Evolutionary conservation across 2,113 vertebrate species (phyloP).

Genomic region (Python bivittatus): DNA sequence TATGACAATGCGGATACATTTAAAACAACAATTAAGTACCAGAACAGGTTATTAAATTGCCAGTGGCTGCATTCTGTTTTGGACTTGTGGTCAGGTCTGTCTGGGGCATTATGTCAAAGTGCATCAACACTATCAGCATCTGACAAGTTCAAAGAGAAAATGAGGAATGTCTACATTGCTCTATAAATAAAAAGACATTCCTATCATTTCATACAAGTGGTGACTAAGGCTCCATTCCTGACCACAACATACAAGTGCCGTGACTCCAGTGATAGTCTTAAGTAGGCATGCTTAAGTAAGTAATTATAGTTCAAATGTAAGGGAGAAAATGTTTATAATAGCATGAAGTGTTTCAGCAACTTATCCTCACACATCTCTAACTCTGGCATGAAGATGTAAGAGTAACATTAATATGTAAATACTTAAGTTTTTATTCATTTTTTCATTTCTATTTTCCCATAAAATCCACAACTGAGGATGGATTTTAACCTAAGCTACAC

Average conservation of each 20-base stretch:
- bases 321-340: background rate
- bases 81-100: background rate
- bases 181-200: background rate
- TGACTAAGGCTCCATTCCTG: background rate
- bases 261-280: background rate
- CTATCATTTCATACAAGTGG: background rate
- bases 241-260: background rate
- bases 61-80: background rate
- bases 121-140: background rate
- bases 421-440: no score
- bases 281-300: background rate
- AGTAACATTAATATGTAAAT: no score
- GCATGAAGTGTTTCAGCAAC: background rate
- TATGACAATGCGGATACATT: background rate
- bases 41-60: background rate
- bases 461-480: no score
- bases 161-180: background rate
- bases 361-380: background rate
- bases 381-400: background rate
- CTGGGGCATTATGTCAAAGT: background rate
- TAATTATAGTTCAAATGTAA: background rate
- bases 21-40: background rate
- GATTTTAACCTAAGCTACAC: no score
- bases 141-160: background rate
- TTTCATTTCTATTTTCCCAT: no score